These are phyloP conservation scores for Saccostrea cuccullata DNA, from an alignment of 1,140 invertebrate species.

Conservation along the genomic window DNA sequence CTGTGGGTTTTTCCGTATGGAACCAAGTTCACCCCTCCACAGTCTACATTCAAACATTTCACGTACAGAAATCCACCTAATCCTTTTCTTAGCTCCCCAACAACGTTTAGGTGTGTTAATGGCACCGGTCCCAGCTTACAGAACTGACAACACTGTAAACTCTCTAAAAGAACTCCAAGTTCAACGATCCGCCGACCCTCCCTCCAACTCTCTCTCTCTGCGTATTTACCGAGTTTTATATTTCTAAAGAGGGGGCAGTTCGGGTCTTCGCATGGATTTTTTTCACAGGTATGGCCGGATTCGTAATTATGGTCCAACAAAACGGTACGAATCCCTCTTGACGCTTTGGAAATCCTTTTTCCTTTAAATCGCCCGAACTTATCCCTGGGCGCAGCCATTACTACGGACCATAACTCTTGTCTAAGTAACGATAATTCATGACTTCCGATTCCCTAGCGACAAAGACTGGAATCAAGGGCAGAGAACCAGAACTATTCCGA, in stretches of 20 bases:
- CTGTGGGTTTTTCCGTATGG: slow-evolving; percentile 34
- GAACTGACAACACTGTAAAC: slow-evolving; percentile 4
- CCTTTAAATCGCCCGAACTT: too few species aligned
- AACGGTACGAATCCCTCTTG: too few species aligned
- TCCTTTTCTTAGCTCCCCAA: slow-evolving; percentile 37
- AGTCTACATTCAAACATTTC: slow-evolving; percentile 7
- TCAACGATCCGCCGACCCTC: slow-evolving; percentile 23
- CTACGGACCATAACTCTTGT: too few species aligned
- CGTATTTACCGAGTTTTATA: neutral
- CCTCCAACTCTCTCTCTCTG: neutral
- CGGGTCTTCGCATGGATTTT: too few species aligned
- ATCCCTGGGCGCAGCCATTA: too few species aligned
- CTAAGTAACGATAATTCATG: too few species aligned
- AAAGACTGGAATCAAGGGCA: too few species aligned
- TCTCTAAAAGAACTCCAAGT: slow-evolving; percentile 23
- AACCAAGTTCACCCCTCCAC: slow-evolving; percentile 10
- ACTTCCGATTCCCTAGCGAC: too few species aligned
- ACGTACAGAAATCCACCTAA: slow-evolving; percentile 36
- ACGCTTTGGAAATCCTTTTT: too few species aligned
- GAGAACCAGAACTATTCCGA: too few species aligned
- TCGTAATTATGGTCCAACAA: too few species aligned
- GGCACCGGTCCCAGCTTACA: slow-evolving; percentile 40
- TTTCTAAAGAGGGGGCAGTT: neutral
- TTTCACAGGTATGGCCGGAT: too few species aligned
- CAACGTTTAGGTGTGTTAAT: slow-evolving; percentile 21